phyloP scores from a whole-genome alignment of 2,888 invertebrate genomes.

The Orchesella flavescens region DNA sequence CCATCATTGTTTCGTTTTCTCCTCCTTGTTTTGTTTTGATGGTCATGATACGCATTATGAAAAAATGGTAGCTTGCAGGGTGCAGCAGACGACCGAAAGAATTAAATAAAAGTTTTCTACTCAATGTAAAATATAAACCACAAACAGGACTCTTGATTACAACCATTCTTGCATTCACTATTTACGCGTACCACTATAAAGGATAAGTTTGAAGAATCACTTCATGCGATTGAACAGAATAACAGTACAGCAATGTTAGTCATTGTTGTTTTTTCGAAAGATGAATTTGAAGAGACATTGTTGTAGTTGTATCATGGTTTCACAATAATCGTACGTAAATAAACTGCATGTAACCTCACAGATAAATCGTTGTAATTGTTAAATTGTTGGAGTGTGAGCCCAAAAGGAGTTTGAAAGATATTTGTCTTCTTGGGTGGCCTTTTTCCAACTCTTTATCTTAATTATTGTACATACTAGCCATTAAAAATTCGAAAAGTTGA shows the following conservation, averaged over 20 bases:
- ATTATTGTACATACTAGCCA: too few species aligned
- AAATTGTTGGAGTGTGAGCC: not conserved
- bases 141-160: too few species aligned
- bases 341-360: constrained; percentile 1
- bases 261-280: not conserved
- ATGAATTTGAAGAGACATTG: not conserved
- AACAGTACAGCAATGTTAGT: too few species aligned
- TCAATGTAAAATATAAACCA: constrained; percentile 4
- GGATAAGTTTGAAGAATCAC: constrained; percentile 12
- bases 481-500: too few species aligned
- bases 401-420: not conserved
- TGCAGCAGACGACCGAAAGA: constrained; percentile 40
- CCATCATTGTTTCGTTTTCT: constrained; percentile 10
- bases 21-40: not conserved
- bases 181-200: not conserved
- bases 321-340: constrained; percentile 12
- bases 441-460: not conserved
- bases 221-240: not conserved
- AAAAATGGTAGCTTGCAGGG: constrained; percentile 42
- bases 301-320: constrained; percentile 22
- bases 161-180: too few species aligned
- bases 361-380: not conserved
- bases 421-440: constrained; percentile 13
- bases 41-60: not conserved
- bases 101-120: not conserved